Conservation (phyloP, 2,888 invertebrate genomes). For the Xylota segnis region DNA sequence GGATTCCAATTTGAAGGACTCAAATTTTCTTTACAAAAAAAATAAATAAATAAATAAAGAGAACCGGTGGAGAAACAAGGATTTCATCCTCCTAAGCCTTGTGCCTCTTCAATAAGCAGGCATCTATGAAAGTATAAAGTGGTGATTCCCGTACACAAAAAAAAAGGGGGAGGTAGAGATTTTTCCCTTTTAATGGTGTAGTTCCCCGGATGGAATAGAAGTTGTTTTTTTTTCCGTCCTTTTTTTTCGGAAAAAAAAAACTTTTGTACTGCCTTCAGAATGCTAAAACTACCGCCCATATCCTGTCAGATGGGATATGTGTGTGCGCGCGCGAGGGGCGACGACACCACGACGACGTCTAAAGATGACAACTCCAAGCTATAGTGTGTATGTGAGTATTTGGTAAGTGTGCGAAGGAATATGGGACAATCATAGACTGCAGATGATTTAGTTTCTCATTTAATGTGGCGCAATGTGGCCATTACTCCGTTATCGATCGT, state of each 20-base stretch:
- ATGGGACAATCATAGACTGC: slow-evolving; percentile 77
- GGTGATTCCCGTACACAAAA: slow-evolving; percentile 31
- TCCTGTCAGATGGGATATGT: slow-evolving; percentile 68
- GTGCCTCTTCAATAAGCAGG: slow-evolving; percentile 40
- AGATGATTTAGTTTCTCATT: slow-evolving; percentile 77
- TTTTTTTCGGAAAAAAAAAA: slow-evolving; percentile 33
- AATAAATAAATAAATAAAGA: background rate
- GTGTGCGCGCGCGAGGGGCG: slow-evolving; percentile 54
- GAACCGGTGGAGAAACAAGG: slow-evolving; percentile 15
- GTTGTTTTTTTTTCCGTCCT: slow-evolving; percentile 21
- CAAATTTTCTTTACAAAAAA: slow-evolving; percentile 11
- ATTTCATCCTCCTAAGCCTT: slow-evolving; percentile 33
- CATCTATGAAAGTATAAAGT: slow-evolving; percentile 21
- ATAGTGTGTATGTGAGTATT: slow-evolving; percentile 24
- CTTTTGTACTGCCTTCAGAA: slow-evolving; percentile 53
- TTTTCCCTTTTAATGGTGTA: slow-evolving; percentile 50
- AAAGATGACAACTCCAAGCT: slow-evolving; percentile 60
- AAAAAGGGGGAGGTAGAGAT: slow-evolving; percentile 4
- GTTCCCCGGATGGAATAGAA: slow-evolving; percentile 24
- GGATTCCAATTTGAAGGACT: slow-evolving; percentile 52
- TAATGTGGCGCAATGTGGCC: slow-evolving; percentile 77
- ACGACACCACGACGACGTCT: slow-evolving; percentile 30
- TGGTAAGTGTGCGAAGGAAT: slow-evolving; percentile 62
- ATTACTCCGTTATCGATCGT: slow-evolving; percentile 74
- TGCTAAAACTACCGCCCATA: slow-evolving; percentile 62